Evolutionary conservation across 1,140 invertebrate genomes (phyloP).

Genomic region (Drosophila sp.): DNA sequence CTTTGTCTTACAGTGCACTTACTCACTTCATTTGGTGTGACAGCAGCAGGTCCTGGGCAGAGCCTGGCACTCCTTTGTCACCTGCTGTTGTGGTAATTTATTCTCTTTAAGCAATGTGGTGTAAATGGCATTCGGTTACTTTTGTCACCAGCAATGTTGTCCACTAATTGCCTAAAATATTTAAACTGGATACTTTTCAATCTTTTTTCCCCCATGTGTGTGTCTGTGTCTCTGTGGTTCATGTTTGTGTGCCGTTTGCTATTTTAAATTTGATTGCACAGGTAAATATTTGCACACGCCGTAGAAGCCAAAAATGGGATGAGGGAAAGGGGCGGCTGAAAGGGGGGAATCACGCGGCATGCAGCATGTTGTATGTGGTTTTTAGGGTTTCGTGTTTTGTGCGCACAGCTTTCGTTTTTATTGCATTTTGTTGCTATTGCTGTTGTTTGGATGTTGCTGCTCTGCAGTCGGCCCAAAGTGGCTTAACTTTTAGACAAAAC

Average conservation of each 20-base stretch:
- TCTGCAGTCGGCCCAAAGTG: conserved; percentile 60
- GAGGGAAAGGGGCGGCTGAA: neutral
- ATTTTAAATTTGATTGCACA: conserved; percentile 76
- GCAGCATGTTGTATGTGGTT: conserved; percentile 64
- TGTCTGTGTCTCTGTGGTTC: neutral
- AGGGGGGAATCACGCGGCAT: neutral
- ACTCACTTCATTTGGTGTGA: conserved; percentile 20
- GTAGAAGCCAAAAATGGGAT: neutral
- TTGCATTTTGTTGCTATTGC: conserved; percentile 43
- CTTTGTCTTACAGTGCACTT: conserved; percentile 39
- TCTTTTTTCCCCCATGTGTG: conserved; percentile 12
- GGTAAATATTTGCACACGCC: conserved; percentile 68
- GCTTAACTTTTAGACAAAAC: conserved; percentile 62
- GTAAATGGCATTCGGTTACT: neutral
- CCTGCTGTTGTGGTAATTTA: neutral
- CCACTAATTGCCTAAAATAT: conserved; percentile 79
- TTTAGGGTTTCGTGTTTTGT: conserved; percentile 73
- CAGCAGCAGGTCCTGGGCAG: neutral
- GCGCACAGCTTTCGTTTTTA: conserved; percentile 58
- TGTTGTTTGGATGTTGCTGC: conserved; percentile 12
- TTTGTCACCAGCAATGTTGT: conserved; percentile 31
- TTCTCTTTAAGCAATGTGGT: conserved; percentile 8
- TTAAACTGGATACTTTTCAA: conserved; percentile 69
- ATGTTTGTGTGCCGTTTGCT: conserved; percentile 30
- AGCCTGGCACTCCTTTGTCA: neutral